Base-by-base conservation (phyloP, 2,888 invertebrate species). In the Hypercompe scribonia region DNA sequence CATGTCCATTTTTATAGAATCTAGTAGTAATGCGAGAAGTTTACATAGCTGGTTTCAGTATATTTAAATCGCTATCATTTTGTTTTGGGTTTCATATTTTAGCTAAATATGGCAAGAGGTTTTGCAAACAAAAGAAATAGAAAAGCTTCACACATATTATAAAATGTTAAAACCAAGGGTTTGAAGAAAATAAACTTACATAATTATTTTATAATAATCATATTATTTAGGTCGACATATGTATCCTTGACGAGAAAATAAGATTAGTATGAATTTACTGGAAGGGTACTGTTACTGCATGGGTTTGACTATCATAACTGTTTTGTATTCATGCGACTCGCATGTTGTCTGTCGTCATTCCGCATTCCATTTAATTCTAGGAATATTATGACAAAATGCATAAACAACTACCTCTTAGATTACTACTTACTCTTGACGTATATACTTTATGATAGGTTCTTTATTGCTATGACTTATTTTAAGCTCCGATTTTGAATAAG, bases 281-380 rank as follows among this genome's bases (percentile, higher is more conserved):
- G 80, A 82, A 78, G 71, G 76, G 75, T 81, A 79, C 78, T 78
- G 80, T 83, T 77, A 81, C 79, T 81, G 77, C 83, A 84, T 84
- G 83, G 76, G 75, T 83, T 84, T 83, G 75, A 82, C 84, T 82
- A 88, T 88, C 84, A 87, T 88, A 88, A 89, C 88, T 90, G 89
- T 90, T 92, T 90, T 89, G 91, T 91, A 92, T 93, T 91, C 93
- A 91, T 87, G 88, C 84, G 84, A 82, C 82, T 88, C 85, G 88
- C 87, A 89, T 88, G 89, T 89, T 87, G 87, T 84, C 86, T 88
- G 88, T 88, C 89, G 90, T 89, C 89, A 91, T 93, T 92, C 91
- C 90, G 91, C 92, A 93, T 93, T 92, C 92, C 90, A 89, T 87
- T 88, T 88, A 89, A 81, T 92, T 92, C 90, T 90, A 87, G 87